Evolutionary conservation across 2,113 vertebrate genomes (phyloP), one percentile per base, ranked within the genome.

Genomic region (Paedocypris sp.): DNA sequence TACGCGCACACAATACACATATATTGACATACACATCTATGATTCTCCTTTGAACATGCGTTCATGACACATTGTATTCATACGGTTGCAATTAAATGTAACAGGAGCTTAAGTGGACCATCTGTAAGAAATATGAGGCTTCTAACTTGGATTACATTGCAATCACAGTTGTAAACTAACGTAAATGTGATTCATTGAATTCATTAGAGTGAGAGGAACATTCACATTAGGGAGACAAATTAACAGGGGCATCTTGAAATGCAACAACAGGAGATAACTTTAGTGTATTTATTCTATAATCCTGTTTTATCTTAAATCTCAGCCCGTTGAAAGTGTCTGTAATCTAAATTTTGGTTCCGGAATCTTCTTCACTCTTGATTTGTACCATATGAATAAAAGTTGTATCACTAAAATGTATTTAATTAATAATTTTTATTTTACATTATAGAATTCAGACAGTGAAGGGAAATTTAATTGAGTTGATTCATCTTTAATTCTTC

Each of bases 131-230:
- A 66, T 70, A 62, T 69, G 54, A 61, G 42, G 15, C 62, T 60
- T n/a, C 58, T 50, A 66, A 47, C 39, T 23, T 66, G 62, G 62
- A 68, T 68, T 67, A 38, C 28, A 54, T 42, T 60, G 56, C 51
- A 71, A 71, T 71, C 65, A 71, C 49, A 49, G 32, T 68, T 68
- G 60, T 71, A 64, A 71, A 68, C 69, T 56, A 33, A 61, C 32
- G 62, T 66, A 57, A 50, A 64, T 46, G 58, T 66, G 58, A 71
- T 68, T 64, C 54, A 54, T 67, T 67, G 49, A 54, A 62, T 64
- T 71, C 60, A 67, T 67, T 71, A 67, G 35, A 50, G 53, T 56
- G 54, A 56, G 28, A n/a, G n/a, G n/a, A n/a, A 46, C 62, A 60
- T 52, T 52, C 33, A 13, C 15, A 25, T 3, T 1, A 10, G 60